Base-by-base conservation (phyloP, 2,888 invertebrate genomes). In the Gnatocerus cornutus region DNA sequence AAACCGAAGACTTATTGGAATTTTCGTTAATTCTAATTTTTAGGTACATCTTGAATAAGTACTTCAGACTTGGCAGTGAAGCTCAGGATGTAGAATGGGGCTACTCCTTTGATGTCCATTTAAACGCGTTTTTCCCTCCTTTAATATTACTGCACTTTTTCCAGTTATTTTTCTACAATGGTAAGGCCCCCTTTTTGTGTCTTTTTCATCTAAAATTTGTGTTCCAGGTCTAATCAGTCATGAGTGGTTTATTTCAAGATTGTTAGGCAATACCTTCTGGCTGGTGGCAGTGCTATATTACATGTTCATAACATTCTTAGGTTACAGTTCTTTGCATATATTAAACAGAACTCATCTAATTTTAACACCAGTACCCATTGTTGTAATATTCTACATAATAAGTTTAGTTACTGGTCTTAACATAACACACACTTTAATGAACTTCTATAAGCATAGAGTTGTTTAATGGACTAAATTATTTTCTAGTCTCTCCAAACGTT, bases 81-180 rank as follows among this genome's bases (percentile, higher is more conserved):
- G 89, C 90, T 33, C 91, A 92, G 80, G 93, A 93, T 84, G 96
- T 98, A 77, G 99, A 99, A 85, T 99, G 98, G 99, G 99, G 96
- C 4, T 99, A 97, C 85, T 93, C 96, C n/a, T 99, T 99, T 86
- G 99, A 99, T 84, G 96, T 99, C 3, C 99, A 99, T 87, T 89
- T 99, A 78, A 99, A 99, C 87, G 99, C 99, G 3, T 97, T 98
- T 86, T 98, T 98, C 85, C 99, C 99, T 12, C 92, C 98, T 1
- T 88, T 99, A 10, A 92, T 97, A 72, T 89, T 99, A 76, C 88
- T 99, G 65, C 98, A 99, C 84, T 93, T 96, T 78, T 90, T 98
- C 78, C 96, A 98, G 83, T 89, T 98, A 62, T 90, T 97, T 76
- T 90, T 98, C 71, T 97, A 94, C 84, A 91, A 93, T 82, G 90